These are phyloP conservation scores for Eremobia ochroleuca DNA, from an alignment of 2,888 invertebrate genomes.

Conservation along the genomic window DNA sequence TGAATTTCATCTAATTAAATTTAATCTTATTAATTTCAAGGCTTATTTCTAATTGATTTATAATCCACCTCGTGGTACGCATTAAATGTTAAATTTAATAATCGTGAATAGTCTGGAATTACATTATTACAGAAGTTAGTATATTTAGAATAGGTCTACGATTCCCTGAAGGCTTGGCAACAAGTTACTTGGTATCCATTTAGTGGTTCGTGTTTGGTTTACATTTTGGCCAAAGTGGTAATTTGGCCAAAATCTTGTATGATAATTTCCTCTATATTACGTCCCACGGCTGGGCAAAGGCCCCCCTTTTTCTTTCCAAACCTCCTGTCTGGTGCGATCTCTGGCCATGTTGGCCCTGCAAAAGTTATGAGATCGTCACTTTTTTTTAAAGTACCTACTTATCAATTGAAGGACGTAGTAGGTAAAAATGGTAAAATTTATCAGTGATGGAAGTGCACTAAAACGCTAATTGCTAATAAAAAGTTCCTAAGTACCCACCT, in stretches of 20 bases:
- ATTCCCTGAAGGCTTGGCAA: constrained; percentile 30
- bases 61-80: background rate
- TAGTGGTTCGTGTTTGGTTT: background rate
- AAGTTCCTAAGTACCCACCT: background rate
- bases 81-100: constrained; percentile 12
- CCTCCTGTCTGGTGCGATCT: no score
- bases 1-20: background rate
- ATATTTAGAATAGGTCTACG: background rate
- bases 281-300: background rate
- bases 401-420: no score
- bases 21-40: background rate
- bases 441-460: background rate
- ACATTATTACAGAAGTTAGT: background rate
- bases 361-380: no score
- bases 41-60: background rate
- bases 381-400: no score
- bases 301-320: no score
- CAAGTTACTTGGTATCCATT: constrained; percentile 6
- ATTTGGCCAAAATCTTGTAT: constrained; percentile 4
- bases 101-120: background rate
- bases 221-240: constrained; percentile 5
- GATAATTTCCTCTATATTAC: background rate
- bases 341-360: no score
- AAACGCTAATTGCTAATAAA: background rate
- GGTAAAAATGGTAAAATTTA: background rate